Evolutionary conservation across 2,113 vertebrate species (phyloP).

Genomic region (Nothocercus julius): DNA sequence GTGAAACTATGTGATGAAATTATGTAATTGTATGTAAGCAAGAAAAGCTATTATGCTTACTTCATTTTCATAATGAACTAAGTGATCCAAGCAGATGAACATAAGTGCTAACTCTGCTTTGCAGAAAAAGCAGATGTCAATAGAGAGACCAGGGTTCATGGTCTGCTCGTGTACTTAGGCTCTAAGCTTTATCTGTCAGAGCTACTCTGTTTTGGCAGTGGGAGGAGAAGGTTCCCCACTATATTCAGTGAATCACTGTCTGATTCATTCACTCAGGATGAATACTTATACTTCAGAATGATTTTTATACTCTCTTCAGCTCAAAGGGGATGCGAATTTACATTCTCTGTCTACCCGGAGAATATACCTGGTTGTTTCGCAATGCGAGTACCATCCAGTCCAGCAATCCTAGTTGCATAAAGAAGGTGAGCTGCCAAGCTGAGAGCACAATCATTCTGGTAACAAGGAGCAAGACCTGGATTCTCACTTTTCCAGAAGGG

Average conservation of each 20-base stretch:
- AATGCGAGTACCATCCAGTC: background rate
- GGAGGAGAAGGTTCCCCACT: background rate
- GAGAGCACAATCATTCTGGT: background rate
- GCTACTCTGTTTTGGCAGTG: background rate
- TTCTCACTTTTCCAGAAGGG: background rate
- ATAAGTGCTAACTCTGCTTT: background rate
- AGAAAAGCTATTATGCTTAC: background rate
- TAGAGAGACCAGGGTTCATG: background rate
- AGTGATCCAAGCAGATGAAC: accelerated
- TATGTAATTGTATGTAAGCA: background rate
- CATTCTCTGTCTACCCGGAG: background rate
- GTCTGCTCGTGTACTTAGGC: background rate
- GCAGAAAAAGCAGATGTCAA: background rate
- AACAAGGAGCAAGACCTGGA: background rate
- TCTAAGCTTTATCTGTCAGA: background rate
- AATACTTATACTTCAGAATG: background rate
- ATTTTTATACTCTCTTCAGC: background rate
- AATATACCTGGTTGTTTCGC: background rate
- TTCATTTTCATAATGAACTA: background rate
- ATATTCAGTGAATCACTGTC: background rate
- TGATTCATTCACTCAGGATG: background rate
- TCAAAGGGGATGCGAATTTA: background rate
- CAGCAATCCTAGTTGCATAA: background rate
- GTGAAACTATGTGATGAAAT: background rate
- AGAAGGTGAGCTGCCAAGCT: background rate